phyloP scores from a whole-genome alignment of 2,888 invertebrate species.

The Lobophora halterata region DNA sequence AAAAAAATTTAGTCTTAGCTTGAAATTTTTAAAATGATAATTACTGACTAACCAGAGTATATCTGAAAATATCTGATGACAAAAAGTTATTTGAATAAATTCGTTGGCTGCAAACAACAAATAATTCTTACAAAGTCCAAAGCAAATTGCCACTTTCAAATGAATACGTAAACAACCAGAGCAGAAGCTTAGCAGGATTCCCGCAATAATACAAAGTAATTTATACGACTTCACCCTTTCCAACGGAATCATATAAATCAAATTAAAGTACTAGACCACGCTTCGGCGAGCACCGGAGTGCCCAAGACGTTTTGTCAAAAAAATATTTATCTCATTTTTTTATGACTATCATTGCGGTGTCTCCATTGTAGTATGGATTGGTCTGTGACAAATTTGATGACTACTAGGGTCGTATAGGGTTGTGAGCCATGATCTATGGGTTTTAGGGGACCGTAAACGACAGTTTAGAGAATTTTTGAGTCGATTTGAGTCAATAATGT shows the following conservation, averaged over 20 bases:
- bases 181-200: conserved; percentile 25
- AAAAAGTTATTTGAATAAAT: too few relatives aligned
- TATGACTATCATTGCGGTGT: conserved; percentile 69
- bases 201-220: conserved; percentile 57
- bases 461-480: conserved; percentile 73
- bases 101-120: too few relatives aligned
- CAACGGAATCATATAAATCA: conserved; percentile 75
- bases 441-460: conserved; percentile 64
- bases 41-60: too few relatives aligned
- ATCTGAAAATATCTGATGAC: too few relatives aligned
- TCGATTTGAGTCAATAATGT: conserved; percentile 70
- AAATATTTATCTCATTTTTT: conserved; percentile 80
- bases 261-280: conserved; percentile 75
- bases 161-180: conserved; percentile 30
- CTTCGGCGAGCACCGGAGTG: conserved; percentile 68
- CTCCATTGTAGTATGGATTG: conserved; percentile 72
- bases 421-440: conserved; percentile 75
- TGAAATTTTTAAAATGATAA: too few relatives aligned
- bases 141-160: conserved; percentile 30
- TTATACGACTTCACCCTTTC: conserved; percentile 72
- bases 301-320: conserved; percentile 81
- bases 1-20: too few relatives aligned
- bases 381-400: conserved; percentile 80
- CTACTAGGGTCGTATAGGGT: conserved; percentile 68
- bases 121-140: conserved; percentile 22